Conservation (phyloP, 2,888 invertebrate genomes). For the Labia minor region DNA sequence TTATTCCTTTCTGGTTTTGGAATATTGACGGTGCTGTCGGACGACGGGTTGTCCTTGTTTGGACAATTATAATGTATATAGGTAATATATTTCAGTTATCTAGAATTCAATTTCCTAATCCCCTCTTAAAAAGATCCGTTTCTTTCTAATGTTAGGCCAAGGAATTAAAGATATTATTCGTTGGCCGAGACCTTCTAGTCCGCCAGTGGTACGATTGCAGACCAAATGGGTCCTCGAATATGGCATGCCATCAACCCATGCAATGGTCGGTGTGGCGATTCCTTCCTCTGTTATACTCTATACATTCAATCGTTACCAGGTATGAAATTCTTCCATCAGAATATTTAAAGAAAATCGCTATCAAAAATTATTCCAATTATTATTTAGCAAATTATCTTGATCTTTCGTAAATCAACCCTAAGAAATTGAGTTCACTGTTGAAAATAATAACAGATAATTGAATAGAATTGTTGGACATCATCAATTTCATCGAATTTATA, state of each 20-base stretch:
- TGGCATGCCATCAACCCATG: conserved; percentile 92
- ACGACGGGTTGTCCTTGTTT: conserved; percentile 67
- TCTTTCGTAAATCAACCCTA: no score
- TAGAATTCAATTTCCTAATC: no score
- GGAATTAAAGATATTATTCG: conserved; percentile 76
- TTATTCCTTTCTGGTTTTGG: conserved; percentile 92
- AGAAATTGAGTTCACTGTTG: no score
- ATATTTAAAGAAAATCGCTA: no score
- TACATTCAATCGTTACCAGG: conserved; percentile 66
- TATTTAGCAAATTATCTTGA: no score
- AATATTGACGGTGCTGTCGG: conserved; percentile 82
- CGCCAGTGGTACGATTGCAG: conserved; percentile 73
- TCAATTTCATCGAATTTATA: no score
- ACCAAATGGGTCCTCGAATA: conserved; percentile 83
- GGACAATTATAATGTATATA: conserved; percentile 74
- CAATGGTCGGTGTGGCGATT: conserved; percentile 80
- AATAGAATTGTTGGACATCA: no score
- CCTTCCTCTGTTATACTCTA: conserved; percentile 75
- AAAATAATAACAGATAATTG: no score
- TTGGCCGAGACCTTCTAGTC: conserved; percentile 73
- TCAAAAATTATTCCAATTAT: no score
- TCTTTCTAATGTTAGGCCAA: conserved; percentile 49
- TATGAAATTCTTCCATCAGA: conserved; percentile 13
- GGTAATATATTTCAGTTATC: conserved; percentile 50
- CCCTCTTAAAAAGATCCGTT: no score